Conservation (phyloP, 2,888 invertebrate species). For the Physocephala rufipes region DNA sequence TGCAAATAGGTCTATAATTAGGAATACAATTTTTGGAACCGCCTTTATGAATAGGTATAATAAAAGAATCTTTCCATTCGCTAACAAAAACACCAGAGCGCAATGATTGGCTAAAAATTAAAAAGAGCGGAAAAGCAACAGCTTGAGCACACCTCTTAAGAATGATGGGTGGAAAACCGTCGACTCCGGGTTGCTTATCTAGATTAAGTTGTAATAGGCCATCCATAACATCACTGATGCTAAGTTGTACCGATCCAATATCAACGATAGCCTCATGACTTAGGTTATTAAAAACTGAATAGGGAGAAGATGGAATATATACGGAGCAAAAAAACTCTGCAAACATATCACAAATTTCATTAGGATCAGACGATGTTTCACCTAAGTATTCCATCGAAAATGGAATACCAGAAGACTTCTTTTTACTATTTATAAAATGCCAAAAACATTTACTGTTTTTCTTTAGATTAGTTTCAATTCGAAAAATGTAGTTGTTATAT, state of each 20-base stretch:
- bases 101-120: constrained; percentile 3
- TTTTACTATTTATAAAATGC: constrained; percentile 13
- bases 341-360: neutral
- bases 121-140: neutral
- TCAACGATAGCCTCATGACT: neutral
- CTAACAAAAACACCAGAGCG: neutral
- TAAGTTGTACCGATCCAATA: neutral
- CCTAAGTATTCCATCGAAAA: neutral
- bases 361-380: neutral
- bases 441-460: constrained; percentile 5
- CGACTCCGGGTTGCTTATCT: neutral
- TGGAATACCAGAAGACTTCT: neutral
- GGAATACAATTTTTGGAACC: neutral
- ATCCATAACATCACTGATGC: neutral
- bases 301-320: neutral
- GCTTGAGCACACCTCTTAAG: constrained; percentile 9
- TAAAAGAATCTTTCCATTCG: constrained; percentile 11
- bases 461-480: neutral
- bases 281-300: neutral
- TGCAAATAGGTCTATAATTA: constrained; percentile 13
- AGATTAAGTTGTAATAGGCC: neutral
- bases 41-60: constrained; percentile 17
- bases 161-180: neutral
- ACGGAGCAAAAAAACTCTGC: constrained; percentile 9
- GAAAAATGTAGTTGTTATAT: neutral